Base-by-base conservation (phyloP, 2,113 vertebrate genomes). In the Gambusia affinis region DNA sequence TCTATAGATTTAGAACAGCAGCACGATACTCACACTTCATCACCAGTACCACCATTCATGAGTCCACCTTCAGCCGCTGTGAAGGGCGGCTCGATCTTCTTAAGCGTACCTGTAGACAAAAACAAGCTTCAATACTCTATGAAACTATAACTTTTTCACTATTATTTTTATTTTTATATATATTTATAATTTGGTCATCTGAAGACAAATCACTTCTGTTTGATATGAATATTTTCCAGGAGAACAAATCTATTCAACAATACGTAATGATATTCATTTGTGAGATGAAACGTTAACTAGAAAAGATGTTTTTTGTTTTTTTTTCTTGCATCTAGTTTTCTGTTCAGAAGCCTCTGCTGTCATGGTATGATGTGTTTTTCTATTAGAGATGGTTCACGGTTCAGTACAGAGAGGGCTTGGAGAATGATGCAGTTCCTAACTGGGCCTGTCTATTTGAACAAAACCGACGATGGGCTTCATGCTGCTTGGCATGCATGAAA, bases 11-110 rank as follows among this genome's bases (percentile, higher is more conserved):
- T 12, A 42, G 22, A 54, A 61, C 37, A n/a, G n/a, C 10, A 37
- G 67, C 12, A 57, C 15, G 12, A 69, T 71, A 93, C 94, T 93
- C 77, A 95, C 95, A 91, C 17, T 33, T 85, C 90, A 81, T 87
- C 83, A 10, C 44, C 87, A 70, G 89, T 88, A 15, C 60, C 83
- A 42, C 90, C 90, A 6, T 94, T 92, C 64, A 92, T 76, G 51
- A 86, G 82, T 1, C n/a, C 12, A 29, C 91, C 90, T 66, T 84
- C 85, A 12, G 81, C 78, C 47, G 80, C 79, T 8, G 89, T 33
- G 65, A 89, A 87, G 54, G 90, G 83, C 0, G 73, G 68, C 12
- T 92, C 87, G 2, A 79, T 54, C 72, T 88, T 91, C 71, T 86
- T 90, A 29, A 81, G 79, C 39, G 86, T 74, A 63, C 91, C 95